phyloP scores from a whole-genome alignment of 2,888 invertebrate genomes.

The Conchocele bisecta region DNA sequence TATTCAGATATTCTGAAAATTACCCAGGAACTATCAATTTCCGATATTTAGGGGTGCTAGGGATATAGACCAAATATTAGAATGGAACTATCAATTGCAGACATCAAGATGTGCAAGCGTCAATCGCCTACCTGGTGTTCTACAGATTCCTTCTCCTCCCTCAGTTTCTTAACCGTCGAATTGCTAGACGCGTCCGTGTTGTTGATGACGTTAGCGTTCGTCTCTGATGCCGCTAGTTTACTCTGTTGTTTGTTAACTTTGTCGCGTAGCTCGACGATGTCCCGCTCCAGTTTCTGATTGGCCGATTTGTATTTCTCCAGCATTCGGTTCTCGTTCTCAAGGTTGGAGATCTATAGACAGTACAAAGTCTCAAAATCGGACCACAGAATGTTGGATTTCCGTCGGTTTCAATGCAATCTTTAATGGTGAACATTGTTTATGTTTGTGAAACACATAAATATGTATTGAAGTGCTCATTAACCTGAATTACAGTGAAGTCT shows the following conservation, averaged over 20 bases:
- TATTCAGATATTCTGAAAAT: too few relatives aligned
- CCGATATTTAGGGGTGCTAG: too few relatives aligned
- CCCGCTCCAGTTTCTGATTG: slow-evolving; percentile 63
- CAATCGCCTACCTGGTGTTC: slow-evolving; percentile 74
- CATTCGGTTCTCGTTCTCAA: slow-evolving; percentile 68
- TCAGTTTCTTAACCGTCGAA: slow-evolving; percentile 57
- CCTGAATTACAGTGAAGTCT: too few relatives aligned
- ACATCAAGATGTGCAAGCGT: slow-evolving; percentile 92
- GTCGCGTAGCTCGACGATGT: slow-evolving; percentile 67
- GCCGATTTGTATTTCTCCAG: slow-evolving; percentile 58
- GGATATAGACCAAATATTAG: too few relatives aligned
- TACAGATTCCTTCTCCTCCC: slow-evolving; percentile 67
- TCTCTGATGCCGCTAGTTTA: slow-evolving; percentile 63
- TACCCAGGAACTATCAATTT: too few relatives aligned
- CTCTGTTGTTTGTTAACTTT: slow-evolving; percentile 70
- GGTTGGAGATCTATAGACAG: slow-evolving; percentile 64
- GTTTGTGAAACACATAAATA: too few relatives aligned
- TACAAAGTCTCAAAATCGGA: too few relatives aligned
- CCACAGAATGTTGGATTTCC: too few relatives aligned
- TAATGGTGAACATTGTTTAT: too few relatives aligned
- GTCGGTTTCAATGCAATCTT: too few relatives aligned
- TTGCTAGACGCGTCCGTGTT: slow-evolving; percentile 40
- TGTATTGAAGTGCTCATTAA: too few relatives aligned
- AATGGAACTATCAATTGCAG: slow-evolving; percentile 88
- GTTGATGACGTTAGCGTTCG: slow-evolving; percentile 59